Conservation (phyloP, 53 echinoderm and acorn worm species). For the Glandiceps talaboti region DNA sequence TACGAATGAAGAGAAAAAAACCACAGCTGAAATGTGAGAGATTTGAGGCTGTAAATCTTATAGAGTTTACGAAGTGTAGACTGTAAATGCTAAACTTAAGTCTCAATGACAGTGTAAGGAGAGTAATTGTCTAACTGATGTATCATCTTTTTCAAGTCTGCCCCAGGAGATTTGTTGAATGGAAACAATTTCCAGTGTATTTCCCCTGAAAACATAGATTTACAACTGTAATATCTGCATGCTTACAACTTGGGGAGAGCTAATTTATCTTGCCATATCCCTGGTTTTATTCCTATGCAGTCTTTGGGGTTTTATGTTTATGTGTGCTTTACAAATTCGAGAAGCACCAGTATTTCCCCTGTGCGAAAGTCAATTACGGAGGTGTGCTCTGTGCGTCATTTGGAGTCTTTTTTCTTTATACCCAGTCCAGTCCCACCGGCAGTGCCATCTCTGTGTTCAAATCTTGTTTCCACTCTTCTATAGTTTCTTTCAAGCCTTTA, state of each 20-base stretch:
- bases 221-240: background rate
- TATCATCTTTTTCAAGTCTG: background rate
- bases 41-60: background rate
- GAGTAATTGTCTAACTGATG: background rate
- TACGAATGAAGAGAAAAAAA: background rate
- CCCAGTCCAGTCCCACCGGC: background rate
- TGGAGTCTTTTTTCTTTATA: background rate
- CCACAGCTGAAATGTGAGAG: background rate
- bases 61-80: background rate
- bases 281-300: background rate
- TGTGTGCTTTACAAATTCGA: background rate
- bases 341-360: background rate
- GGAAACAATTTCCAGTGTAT: background rate
- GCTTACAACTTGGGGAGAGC: background rate
- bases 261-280: background rate
- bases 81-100: background rate
- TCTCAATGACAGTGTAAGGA: background rate
- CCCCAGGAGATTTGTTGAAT: background rate
- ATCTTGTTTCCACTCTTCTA: background rate
- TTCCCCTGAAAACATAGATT: background rate
- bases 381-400: background rate
- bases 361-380: background rate
- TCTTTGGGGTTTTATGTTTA: background rate
- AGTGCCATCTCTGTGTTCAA: background rate
- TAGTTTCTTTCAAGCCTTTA: background rate